A percentile compares a stretch with the other conserved stretches of the same genome.
These are phyloP conservation scores for Aporophyla nigra DNA, from an alignment of 2,888 invertebrate species.

Conservation along the genomic window DNA sequence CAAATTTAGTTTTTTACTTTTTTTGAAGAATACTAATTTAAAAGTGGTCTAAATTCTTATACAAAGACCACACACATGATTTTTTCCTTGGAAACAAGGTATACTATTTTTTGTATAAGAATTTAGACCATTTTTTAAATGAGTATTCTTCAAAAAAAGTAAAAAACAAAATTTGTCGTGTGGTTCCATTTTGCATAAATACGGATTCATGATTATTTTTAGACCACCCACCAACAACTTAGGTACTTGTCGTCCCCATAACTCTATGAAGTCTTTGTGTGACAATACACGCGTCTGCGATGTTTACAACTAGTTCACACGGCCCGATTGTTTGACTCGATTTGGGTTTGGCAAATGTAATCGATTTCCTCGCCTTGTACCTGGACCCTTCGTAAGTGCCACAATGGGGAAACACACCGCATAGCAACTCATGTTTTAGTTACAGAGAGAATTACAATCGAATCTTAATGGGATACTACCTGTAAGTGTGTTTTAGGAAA, in stretches of 20 bases:
- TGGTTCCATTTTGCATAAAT: too few relatives aligned
- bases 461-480: neutral
- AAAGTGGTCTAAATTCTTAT: too few relatives aligned
- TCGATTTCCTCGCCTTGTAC: conserved; percentile 56
- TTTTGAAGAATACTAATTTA: too few relatives aligned
- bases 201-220: too few relatives aligned
- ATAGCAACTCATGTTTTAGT: conserved; percentile 29
- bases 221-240: too few relatives aligned
- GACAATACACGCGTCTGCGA: conserved; percentile 28
- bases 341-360: conserved; percentile 56
- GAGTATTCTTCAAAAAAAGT: too few relatives aligned
- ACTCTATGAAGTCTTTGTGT: conserved; percentile 7
- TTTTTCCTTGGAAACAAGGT: too few relatives aligned
- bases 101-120: too few relatives aligned
- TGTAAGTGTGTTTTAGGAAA: neutral
- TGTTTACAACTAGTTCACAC: conserved; percentile 53
- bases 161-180: too few relatives aligned
- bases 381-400: conserved; percentile 53
- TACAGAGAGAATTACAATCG: conserved; percentile 22
- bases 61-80: too few relatives aligned
- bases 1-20: too few relatives aligned
- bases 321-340: conserved; percentile 55
- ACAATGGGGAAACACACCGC: conserved; percentile 50
- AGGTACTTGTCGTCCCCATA: neutral
- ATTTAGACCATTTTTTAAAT: too few relatives aligned